Conservation (phyloP, 2,113 vertebrate species). For the Talpa occidentalis region DNA sequence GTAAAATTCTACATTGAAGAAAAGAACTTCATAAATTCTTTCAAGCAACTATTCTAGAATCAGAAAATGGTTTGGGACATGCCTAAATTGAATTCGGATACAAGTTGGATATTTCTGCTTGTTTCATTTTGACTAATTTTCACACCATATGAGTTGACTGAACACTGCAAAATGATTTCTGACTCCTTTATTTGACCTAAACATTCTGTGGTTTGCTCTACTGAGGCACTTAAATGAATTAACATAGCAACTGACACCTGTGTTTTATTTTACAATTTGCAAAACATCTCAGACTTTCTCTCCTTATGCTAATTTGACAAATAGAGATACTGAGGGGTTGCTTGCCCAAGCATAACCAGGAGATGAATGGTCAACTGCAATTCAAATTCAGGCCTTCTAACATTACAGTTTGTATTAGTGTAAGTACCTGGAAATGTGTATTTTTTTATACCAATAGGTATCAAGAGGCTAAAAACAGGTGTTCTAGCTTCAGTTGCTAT, state of each 20-base stretch:
- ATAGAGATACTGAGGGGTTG: neutral
- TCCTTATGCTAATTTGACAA: neutral
- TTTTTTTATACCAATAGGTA: neutral
- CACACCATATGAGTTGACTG: neutral
- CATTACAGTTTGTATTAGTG: neutral
- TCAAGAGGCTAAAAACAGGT: neutral
- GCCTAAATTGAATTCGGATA: neutral
- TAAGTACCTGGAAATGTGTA: neutral
- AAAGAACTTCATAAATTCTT: neutral
- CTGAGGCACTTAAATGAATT: neutral
- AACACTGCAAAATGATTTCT: neutral
- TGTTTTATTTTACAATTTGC: neutral
- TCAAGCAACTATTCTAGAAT: neutral
- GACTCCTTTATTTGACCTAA: neutral
- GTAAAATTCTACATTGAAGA: neutral
- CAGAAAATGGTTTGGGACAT: neutral
- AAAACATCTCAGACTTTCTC: neutral
- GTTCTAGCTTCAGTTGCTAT: neutral
- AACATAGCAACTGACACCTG: neutral
- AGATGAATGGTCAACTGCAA: neutral
- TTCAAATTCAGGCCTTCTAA: neutral
- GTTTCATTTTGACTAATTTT: slow-evolving; percentile 5
- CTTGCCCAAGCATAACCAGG: neutral
- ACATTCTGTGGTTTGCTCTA: neutral
- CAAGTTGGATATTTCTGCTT: neutral